Base-by-base conservation (phyloP, 2,113 vertebrate species). In the Chaetodon auriga region DNA sequence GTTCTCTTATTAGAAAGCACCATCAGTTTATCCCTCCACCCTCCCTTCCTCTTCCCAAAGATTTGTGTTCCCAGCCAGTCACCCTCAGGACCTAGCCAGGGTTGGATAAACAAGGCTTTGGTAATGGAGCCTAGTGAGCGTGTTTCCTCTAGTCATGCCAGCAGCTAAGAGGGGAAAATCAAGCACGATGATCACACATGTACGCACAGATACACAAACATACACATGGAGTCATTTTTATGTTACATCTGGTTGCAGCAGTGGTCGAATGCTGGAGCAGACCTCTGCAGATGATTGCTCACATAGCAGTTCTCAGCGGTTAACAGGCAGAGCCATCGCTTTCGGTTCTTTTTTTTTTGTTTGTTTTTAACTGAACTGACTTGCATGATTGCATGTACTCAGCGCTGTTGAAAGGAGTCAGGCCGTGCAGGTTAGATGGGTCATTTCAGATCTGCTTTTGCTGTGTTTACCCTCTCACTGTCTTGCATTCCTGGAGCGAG, bases 31-130 rank as follows among this genome's bases (percentile, higher is more conserved):
- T 72, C 81, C 71, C 58, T 60, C 49, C 66, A 43, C 79, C 8
- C 90, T 3, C 80, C 85, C 82, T 89, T 84, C 84, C 80, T 82
- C 81, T 85, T 84, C 75, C 84, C 76, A 80, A 90, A 87, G 81
- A 81, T 68, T 66, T 82, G 76, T 86, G 80, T 89, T 92, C 83
- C 86, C 84, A 89, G 89, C 87, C 83, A 81, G 82, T 89, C 86
- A 85, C 81, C 86, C 90, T 82, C 63, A 92, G 0, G 96, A 96
- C 35, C 93, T 94, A 11, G 87, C 96, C 83, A 95, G 96, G 35
- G 96, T 95, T 93, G 90, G 90, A 93, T 93, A 84, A 93, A 90
- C 90, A 89, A 74, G 90, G 72, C 87, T 87, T 90, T 63, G 76
- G 81, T 89, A 92, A 92, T 92, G 87, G 86, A 92, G 92, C 82